These are phyloP conservation scores for Rhodophaea formosa DNA, from an alignment of 2,888 invertebrate genomes.

Conservation along the genomic window DNA sequence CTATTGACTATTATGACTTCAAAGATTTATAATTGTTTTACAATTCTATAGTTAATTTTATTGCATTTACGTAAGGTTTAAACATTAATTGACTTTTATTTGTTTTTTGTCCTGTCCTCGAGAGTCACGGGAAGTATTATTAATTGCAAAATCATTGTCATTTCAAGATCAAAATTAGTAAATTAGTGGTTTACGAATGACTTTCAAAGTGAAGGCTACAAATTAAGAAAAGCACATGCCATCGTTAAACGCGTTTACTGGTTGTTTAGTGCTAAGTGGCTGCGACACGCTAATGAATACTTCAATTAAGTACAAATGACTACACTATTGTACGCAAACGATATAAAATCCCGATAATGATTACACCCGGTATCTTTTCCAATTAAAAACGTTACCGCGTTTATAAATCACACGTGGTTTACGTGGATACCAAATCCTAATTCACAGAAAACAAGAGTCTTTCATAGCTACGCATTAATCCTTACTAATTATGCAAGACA, in stretches of 20 bases:
- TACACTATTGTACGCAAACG: conserved; percentile 1
- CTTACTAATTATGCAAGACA: conserved; percentile 77
- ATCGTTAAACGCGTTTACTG: conserved; percentile 11
- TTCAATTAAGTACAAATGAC: conserved; percentile 4
- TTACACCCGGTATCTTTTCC: conserved; percentile 1
- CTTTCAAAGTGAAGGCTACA: not conserved
- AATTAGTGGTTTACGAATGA: not conserved
- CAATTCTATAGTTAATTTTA: not conserved
- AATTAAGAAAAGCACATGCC: not conserved
- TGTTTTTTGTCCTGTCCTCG: too few relatives aligned
- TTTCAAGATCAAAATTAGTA: too few relatives aligned
- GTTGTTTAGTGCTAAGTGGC: not conserved
- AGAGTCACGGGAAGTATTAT: too few relatives aligned
- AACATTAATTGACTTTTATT: too few relatives aligned
- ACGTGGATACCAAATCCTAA: conserved; percentile 44
- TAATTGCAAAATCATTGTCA: too few relatives aligned
- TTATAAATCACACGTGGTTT: conserved; percentile 26
- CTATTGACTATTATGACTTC: not conserved
- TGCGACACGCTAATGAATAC: not conserved
- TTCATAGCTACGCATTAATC: conserved; percentile 75
- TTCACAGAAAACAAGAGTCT: conserved; percentile 65
- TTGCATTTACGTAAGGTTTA: too few relatives aligned
- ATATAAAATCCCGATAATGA: not conserved
- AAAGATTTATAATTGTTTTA: not conserved
- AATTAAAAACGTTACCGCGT: conserved; percentile 12